Evolutionary conservation across 2,797 vertebrate species (phyloP).

Genomic region (Anas acuta): DNA sequence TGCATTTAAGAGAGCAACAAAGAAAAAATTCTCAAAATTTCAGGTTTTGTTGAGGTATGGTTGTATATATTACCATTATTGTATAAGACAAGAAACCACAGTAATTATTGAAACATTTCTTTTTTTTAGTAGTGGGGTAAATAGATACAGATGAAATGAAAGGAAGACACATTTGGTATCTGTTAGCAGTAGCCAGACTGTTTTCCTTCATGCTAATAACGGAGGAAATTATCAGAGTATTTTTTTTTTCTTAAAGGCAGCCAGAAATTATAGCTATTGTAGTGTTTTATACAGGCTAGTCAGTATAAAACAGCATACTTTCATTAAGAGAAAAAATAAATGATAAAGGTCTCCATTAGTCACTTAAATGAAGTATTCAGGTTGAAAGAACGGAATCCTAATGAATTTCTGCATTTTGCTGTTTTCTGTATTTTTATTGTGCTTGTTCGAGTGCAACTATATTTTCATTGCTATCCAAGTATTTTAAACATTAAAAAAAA

Average conservation of each 20-base stretch:
- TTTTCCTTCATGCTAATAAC: neutral
- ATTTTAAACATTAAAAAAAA: neutral
- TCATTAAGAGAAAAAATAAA: neutral
- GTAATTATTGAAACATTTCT: neutral
- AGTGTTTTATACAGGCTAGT: neutral
- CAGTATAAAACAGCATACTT: neutral
- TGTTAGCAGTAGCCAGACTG: neutral
- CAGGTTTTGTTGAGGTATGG: neutral
- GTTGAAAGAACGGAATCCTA: neutral
- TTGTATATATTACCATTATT: neutral
- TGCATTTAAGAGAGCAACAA: neutral
- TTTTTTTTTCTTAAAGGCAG: neutral
- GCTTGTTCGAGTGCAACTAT: no score
- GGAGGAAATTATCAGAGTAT: neutral
- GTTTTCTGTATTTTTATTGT: neutral
- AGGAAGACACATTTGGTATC: neutral
- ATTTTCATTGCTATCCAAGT: neutral
- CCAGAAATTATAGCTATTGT: neutral
- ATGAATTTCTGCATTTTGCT: neutral
- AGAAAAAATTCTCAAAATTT: neutral
- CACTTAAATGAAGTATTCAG: neutral
- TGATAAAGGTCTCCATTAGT: neutral
- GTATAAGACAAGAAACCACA: fast-evolving
- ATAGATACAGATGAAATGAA: neutral
- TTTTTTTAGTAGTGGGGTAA: neutral